These are phyloP conservation scores for Phanerotoma sp. DNA, from an alignment of 2,888 invertebrate species.

Conservation along the genomic window DNA sequence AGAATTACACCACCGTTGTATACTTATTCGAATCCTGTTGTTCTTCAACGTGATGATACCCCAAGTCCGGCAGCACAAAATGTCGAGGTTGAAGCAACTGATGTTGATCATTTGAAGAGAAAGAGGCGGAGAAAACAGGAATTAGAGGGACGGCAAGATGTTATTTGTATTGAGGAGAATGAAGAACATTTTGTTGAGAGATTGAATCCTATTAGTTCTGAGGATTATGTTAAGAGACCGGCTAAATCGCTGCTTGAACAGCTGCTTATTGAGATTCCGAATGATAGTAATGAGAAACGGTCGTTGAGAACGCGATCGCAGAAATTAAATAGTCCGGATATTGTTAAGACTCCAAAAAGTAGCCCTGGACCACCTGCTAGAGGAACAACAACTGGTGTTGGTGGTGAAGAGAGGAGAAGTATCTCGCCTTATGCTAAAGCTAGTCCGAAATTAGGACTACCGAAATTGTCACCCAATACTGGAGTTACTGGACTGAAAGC, in stretches of 20 bases:
- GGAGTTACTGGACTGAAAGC: slow-evolving; percentile 43
- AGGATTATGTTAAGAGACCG: slow-evolving; percentile 50
- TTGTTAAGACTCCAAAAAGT: slow-evolving; percentile 51
- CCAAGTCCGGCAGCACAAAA: slow-evolving; percentile 55
- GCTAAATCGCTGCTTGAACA: slow-evolving; percentile 69
- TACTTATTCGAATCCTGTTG: slow-evolving; percentile 73
- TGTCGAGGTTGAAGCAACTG: slow-evolving; percentile 48
- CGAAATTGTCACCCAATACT: slow-evolving; percentile 39
- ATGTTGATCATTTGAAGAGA: slow-evolving; percentile 51
- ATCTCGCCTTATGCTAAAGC: slow-evolving; percentile 57
- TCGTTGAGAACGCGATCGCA: slow-evolving; percentile 54
- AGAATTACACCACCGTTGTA: slow-evolving; percentile 74
- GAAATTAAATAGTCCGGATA: slow-evolving; percentile 55
- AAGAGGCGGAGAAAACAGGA: slow-evolving; percentile 56
- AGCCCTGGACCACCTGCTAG: slow-evolving; percentile 41
- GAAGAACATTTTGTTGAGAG: slow-evolving; percentile 53
- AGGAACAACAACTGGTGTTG: neutral
- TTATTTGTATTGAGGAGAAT: slow-evolving; percentile 54
- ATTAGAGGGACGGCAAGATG: slow-evolving; percentile 53
- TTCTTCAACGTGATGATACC: slow-evolving; percentile 62
- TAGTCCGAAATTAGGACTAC: slow-evolving; percentile 50
- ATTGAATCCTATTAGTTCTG: slow-evolving; percentile 43
- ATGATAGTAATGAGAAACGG: slow-evolving; percentile 62
- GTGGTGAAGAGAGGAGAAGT: slow-evolving; percentile 51
- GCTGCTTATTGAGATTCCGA: slow-evolving; percentile 81